These are phyloP conservation scores for Danio albolineatus DNA, from an alignment of 2,797 vertebrate species.

Conservation along the genomic window DNA sequence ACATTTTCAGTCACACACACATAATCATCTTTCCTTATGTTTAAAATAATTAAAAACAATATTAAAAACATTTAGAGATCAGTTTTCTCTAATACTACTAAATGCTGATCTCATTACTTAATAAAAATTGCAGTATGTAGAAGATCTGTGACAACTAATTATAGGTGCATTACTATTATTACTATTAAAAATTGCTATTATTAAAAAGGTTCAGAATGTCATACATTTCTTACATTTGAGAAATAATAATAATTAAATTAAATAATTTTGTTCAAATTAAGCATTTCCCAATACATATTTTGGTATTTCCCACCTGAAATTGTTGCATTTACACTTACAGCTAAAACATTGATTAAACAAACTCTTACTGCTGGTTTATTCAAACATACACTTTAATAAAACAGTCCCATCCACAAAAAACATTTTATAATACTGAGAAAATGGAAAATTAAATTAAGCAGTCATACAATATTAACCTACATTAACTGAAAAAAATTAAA, in stretches of 20 bases:
- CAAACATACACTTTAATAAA: not conserved
- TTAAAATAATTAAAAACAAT: not conserved
- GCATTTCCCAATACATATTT: too few relatives aligned
- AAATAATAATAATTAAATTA: too few relatives aligned
- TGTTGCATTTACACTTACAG: not conserved
- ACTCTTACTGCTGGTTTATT: not conserved
- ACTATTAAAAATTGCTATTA: too few relatives aligned
- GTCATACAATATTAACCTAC: not conserved
- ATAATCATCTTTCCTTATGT: conserved; percentile 7
- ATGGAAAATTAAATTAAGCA: not conserved
- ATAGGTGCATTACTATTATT: not conserved
- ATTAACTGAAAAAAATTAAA: not conserved
- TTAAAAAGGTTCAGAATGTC: not conserved
- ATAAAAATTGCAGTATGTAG: not conserved
- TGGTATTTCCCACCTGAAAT: too few relatives aligned
- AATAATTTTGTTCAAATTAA: too few relatives aligned
- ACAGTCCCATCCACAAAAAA: conserved; percentile 5
- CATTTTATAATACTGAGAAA: conserved; percentile 7
- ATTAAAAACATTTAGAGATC: not conserved
- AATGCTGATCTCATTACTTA: not conserved
- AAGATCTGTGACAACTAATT: not conserved
- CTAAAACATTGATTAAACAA: not conserved
- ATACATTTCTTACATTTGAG: not conserved
- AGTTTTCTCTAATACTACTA: not conserved
- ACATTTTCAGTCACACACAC: conserved; percentile 3